phyloP scores from a whole-genome alignment of 1,140 invertebrate genomes.

The Zaprionus africanus region DNA sequence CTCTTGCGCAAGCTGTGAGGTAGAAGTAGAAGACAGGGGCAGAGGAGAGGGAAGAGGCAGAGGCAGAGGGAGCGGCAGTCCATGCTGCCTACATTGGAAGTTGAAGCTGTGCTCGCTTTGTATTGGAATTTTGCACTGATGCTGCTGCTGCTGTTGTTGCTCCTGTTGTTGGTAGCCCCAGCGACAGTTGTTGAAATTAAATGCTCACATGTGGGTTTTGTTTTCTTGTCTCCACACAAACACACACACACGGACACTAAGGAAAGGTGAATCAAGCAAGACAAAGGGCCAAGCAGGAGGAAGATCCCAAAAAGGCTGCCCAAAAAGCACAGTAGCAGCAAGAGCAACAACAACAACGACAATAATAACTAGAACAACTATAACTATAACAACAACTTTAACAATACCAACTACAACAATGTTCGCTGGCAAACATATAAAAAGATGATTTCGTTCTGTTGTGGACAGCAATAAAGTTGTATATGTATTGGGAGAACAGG shows the following conservation, averaged over 20 bases:
- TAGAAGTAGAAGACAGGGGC: neutral
- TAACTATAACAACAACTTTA: constrained; percentile 14
- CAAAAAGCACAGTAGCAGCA: constrained; percentile 36
- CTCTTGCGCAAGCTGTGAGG: neutral
- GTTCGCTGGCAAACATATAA: constrained; percentile 38
- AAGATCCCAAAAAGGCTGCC: constrained; percentile 27
- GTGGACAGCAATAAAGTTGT: constrained; percentile 42
- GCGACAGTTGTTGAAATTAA: constrained; percentile 84
- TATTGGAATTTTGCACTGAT: constrained; percentile 68
- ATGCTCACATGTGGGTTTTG: constrained; percentile 83
- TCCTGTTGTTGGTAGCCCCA: constrained; percentile 54
- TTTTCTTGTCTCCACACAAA: constrained; percentile 54
- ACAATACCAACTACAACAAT: constrained; percentile 18
- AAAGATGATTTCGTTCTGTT: constrained; percentile 39
- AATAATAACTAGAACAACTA: constrained; percentile 7
- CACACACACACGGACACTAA: constrained; percentile 1
- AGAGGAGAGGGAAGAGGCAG: neutral
- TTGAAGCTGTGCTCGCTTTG: constrained; percentile 42
- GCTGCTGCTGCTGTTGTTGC: constrained; percentile 27
- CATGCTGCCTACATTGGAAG: constrained; percentile 36
- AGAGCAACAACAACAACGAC: neutral
- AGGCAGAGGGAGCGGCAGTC: neutral
- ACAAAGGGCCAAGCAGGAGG: neutral
- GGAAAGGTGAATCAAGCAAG: constrained; percentile 24
- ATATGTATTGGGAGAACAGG: neutral